A percentile compares a stretch with the other conserved stretches of the same genome.
Evolutionary conservation across 2,888 invertebrate species (phyloP).

Genomic region (Branchinecta sandiegonensis): DNA sequence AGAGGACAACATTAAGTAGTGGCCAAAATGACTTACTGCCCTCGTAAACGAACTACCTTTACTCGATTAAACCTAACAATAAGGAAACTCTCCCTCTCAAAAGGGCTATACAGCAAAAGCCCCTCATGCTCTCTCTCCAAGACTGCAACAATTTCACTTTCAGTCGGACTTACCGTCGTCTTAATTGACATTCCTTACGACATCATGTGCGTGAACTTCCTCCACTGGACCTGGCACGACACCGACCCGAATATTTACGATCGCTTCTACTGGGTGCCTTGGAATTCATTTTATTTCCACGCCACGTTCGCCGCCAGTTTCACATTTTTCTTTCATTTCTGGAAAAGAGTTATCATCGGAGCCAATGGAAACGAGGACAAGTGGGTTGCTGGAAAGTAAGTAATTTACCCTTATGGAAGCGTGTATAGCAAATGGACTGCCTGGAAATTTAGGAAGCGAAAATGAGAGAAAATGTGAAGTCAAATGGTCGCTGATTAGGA

Average conservation of each 20-base stretch:
- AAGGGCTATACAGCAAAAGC: too few relatives aligned
- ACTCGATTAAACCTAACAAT: too few relatives aligned
- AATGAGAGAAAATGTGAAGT: too few relatives aligned
- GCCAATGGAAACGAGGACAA: slow-evolving; percentile 38
- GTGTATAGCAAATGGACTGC: slow-evolving; percentile 26
- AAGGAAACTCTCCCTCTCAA: too few relatives aligned
- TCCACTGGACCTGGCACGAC: slow-evolving; percentile 71
- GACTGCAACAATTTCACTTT: background rate
- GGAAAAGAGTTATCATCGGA: slow-evolving; percentile 40
- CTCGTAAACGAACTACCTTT: too few relatives aligned
- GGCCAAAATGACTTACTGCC: too few relatives aligned
- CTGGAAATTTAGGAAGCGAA: slow-evolving; percentile 22
- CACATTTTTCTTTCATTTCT: slow-evolving; percentile 48
- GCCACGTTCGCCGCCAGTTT: slow-evolving; percentile 57
- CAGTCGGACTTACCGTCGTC: slow-evolving; percentile 52
- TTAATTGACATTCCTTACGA: slow-evolving; percentile 64
- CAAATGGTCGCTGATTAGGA: too few relatives aligned
- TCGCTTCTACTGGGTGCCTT: slow-evolving; percentile 65
- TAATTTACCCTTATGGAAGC: slow-evolving; percentile 24
- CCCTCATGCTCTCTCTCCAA: too few relatives aligned
- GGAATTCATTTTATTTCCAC: slow-evolving; percentile 71
- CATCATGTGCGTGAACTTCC: slow-evolving; percentile 56
- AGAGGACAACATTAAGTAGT: too few relatives aligned
- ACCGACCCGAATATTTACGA: slow-evolving; percentile 44
- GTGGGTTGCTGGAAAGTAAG: slow-evolving; percentile 45